Conservation (phyloP, 2,888 invertebrate genomes). For the Eupithecia exiguata region DNA sequence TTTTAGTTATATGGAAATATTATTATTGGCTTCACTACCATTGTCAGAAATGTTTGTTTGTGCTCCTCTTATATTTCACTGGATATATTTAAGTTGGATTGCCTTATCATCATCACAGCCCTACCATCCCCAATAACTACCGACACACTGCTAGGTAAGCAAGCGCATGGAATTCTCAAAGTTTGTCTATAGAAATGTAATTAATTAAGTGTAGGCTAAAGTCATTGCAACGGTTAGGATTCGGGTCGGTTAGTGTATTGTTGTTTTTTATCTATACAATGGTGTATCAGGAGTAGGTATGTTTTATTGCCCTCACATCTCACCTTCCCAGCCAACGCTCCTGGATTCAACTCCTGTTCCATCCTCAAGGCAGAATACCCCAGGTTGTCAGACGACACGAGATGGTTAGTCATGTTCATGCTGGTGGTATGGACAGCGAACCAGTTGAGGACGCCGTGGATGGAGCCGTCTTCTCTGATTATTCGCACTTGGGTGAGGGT, state of each 20-base stretch:
- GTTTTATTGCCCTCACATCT: not conserved
- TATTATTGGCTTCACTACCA: not conserved
- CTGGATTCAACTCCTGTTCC: constrained; percentile 87
- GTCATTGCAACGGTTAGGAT: too few relatives aligned
- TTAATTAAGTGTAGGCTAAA: too few relatives aligned
- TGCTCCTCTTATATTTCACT: not conserved
- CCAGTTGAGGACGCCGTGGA: constrained; percentile 92
- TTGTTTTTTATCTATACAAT: not conserved
- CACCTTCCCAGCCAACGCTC: constrained; percentile 74
- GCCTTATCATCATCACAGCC: too few relatives aligned
- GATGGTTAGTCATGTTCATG: constrained; percentile 92
- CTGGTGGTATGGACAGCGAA: constrained; percentile 93
- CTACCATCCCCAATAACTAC: too few relatives aligned
- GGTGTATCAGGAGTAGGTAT: not conserved
- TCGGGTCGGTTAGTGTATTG: too few relatives aligned
- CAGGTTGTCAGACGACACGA: constrained; percentile 92
- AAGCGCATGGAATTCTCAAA: too few relatives aligned
- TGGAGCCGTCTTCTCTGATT: constrained; percentile 76
- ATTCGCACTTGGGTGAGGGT: constrained; percentile 88
- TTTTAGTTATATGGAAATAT: not conserved
- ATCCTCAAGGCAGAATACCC: constrained; percentile 90
- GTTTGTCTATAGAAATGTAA: too few relatives aligned
- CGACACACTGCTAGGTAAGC: too few relatives aligned
- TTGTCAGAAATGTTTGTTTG: too few relatives aligned
- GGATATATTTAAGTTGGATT: not conserved